Evolutionary conservation across 2,888 invertebrate genomes (phyloP), one percentile per base, ranked within the genome.

Genomic region (Pachliopta kotzebuea): DNA sequence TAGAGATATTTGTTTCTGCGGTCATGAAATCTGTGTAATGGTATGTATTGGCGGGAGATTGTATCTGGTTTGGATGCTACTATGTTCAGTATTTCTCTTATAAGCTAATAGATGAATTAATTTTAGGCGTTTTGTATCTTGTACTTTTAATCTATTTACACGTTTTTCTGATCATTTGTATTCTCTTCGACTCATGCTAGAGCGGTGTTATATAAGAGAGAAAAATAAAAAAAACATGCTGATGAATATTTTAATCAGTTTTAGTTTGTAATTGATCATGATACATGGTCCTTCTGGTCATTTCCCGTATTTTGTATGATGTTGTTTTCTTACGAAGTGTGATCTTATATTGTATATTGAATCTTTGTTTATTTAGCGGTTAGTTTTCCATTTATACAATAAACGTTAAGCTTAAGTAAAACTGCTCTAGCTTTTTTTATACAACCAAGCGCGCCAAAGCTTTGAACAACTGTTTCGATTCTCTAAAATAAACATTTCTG

Each of bases 401-500:
- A 14, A 60, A 23, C 23, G 21, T 61, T 60, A 54, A 45, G 58
- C 54, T 61, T 57, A 21, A n/a, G 52, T 57, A 31, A 57, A 61
- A 56, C 56, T 52, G 31, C 42, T 60, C 29, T 71, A 76, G 78
- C 77, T 76, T 77, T 73, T 37, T 77, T 76, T 72, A 67, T 71
- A 71, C 67, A 70, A 70, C 69, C 71, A 72, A 73, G 75, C 73
- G 76, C 79, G 79, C 80, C 76, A 73, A 77, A 78, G 85, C 84
- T 83, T 84, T 76, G 69, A 71, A 69, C 72, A 73, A 72, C 77
- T 80, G 80, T 73, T 80, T 78, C 77, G 81, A 78, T 81, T 78
- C 78, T 77, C 77, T 76, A 78, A 78, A 85, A 84, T 86, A 83
- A 81, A 85, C 80, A 80, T 85, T 80, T 85, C 73, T 76, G 71